Evolutionary conservation across 2,113 vertebrate genomes (phyloP).

Genomic region (Dissostichus mawsoni): DNA sequence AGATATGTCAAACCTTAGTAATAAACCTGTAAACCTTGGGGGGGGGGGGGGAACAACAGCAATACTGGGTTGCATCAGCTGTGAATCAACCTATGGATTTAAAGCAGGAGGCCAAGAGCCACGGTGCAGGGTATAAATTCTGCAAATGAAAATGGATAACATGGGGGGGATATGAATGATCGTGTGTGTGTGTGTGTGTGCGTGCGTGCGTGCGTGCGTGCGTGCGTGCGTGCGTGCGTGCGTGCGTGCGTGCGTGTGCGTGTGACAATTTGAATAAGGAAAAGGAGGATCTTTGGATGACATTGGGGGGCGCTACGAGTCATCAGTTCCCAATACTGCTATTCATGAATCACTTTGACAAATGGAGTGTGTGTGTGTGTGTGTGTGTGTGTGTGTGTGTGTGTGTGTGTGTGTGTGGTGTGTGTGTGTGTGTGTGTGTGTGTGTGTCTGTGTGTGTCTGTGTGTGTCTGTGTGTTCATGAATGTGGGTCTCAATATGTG

Average conservation of each 20-base stretch:
- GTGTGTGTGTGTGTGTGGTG: not conserved
- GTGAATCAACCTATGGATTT: slow-evolving; percentile 69
- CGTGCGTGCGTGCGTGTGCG: slow-evolving; percentile 3
- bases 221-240: slow-evolving; percentile 12
- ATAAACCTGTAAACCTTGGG: slow-evolving; percentile 65
- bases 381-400: not conserved
- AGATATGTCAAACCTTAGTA: slow-evolving; percentile 62
- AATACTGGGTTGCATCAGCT: slow-evolving; percentile 47
- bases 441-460: not conserved
- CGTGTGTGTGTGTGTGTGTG: slow-evolving; percentile 1
- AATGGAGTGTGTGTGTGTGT: slow-evolving; percentile 31
- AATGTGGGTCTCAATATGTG: not conserved
- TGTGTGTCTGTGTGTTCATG: not conserved
- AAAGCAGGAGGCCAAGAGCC: slow-evolving; percentile 48
- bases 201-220: slow-evolving; percentile 7
- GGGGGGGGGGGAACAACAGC: slow-evolving; percentile 38
- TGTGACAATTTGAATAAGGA: slow-evolving; percentile 46
- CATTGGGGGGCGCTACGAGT: slow-evolving; percentile 51
- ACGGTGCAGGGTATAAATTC: slow-evolving; percentile 60
- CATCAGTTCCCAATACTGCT: slow-evolving; percentile 54
- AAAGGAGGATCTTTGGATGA: slow-evolving; percentile 47
- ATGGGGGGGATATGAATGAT: slow-evolving; percentile 35
- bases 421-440: not conserved
- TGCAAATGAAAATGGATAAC: slow-evolving; percentile 64
- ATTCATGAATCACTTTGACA: slow-evolving; percentile 68